Conservation (phyloP, 2,888 invertebrate genomes). For the Chymomyza amoena region DNA sequence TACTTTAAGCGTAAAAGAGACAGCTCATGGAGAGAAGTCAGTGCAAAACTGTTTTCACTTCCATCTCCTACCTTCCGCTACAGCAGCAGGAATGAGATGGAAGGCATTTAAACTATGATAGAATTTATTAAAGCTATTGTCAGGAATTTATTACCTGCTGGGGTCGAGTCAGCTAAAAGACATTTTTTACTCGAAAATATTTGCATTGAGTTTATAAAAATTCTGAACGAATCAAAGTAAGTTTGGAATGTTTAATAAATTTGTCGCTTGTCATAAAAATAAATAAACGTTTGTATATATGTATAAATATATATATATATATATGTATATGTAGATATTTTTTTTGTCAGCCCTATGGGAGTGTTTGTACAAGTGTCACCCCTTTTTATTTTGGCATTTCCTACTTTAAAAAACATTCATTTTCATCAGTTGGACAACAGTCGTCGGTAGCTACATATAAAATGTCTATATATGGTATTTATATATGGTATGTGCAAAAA, state of each 20-base stretch:
- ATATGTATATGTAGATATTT: not conserved
- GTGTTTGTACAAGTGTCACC: not conserved
- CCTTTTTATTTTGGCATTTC: conserved; percentile 62
- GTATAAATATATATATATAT: not conserved
- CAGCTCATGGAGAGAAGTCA: too few species aligned
- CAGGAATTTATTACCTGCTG: too few species aligned
- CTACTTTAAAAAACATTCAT: conserved; percentile 77
- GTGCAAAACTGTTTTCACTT: too few species aligned
- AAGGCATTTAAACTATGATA: too few species aligned
- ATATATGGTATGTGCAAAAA: conserved; percentile 3
- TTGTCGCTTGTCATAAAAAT: not conserved
- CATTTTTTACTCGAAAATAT: not conserved
- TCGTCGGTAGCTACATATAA: not conserved
- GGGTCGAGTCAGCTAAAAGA: too few species aligned
- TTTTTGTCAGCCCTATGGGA: not conserved
- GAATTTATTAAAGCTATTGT: too few species aligned
- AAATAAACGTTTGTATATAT: not conserved
- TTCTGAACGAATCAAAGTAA: not conserved
- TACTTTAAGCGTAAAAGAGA: too few species aligned
- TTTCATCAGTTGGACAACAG: conserved; percentile 64
- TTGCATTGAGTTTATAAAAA: not conserved
- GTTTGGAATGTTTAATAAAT: not conserved
- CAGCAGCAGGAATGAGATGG: too few species aligned
- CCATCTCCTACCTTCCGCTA: too few species aligned
- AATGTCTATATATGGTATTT: not conserved